phyloP scores from a whole-genome alignment of 2,797 vertebrate genomes.

The Sparidentex hasta region DNA sequence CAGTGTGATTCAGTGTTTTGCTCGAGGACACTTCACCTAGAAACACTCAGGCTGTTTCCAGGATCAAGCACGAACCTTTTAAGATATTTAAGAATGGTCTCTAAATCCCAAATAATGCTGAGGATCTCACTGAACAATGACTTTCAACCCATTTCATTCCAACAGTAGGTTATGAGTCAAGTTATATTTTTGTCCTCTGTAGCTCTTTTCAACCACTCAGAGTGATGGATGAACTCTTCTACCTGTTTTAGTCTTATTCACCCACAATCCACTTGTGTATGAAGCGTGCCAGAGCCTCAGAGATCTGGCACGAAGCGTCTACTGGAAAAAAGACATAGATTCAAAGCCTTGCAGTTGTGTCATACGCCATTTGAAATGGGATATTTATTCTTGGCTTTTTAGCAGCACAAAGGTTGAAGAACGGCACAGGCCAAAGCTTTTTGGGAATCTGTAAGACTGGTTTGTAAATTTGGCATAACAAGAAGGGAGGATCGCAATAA shows the following conservation, averaged over 20 bases:
- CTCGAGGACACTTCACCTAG: not conserved
- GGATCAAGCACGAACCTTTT: conserved; percentile 2
- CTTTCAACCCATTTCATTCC: not conserved
- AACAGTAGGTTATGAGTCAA: conserved; percentile 8
- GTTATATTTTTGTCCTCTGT: not conserved
- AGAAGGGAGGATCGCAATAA: conserved; percentile 8
- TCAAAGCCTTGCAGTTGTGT: not conserved
- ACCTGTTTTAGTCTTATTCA: conserved; percentile 27
- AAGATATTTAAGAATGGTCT: not conserved
- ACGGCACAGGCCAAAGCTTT: conserved; percentile 6
- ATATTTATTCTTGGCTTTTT: not conserved
- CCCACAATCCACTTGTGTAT: conserved; percentile 29
- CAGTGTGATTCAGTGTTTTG: not conserved
- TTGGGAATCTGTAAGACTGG: conserved; percentile 1
- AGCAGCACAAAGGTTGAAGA: not conserved
- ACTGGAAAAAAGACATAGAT: not conserved
- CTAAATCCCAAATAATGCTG: not conserved
- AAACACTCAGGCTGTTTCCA: not conserved
- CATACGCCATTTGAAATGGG: not conserved
- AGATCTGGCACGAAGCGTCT: not conserved
- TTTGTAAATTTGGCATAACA: conserved; percentile 9
- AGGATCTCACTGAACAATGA: not conserved
- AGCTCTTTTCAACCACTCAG: not conserved
- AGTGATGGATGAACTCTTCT: conserved; percentile 19
- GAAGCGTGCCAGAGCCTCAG: not conserved